Conservation (phyloP, 2,113 vertebrate species). For the Proterorhinus semilunaris region DNA sequence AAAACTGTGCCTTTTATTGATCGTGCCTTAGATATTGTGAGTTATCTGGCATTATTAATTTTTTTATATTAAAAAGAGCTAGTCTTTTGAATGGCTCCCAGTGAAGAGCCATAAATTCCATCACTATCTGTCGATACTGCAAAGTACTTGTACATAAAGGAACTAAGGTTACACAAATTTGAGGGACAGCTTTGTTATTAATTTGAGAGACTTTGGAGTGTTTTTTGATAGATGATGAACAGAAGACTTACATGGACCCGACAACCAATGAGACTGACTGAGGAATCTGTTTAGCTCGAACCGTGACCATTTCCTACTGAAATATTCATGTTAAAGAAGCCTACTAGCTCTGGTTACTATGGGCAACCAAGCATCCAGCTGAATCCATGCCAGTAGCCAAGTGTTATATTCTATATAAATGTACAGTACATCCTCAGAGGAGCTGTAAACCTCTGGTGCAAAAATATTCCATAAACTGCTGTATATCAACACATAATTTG, state of each 20-base stretch:
- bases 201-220: too few species aligned
- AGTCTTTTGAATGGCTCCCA: too few species aligned
- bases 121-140: background rate
- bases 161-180: too few species aligned
- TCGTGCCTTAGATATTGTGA: too few species aligned
- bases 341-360: slow-evolving; percentile 3
- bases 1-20: too few species aligned
- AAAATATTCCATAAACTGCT: background rate
- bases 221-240: background rate
- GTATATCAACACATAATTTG: background rate
- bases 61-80: too few species aligned
- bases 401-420: slow-evolving; percentile 7
- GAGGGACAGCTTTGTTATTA: too few species aligned
- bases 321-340: background rate
- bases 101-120: too few species aligned
- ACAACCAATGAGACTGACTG: background rate
- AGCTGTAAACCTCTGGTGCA: slow-evolving; percentile 5
- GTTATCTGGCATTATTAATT: too few species aligned
- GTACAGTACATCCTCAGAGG: background rate
- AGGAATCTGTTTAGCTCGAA: background rate
- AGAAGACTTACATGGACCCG: background rate
- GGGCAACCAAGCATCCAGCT: slow-evolving; percentile 7
- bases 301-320: background rate
- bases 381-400: slow-evolving; percentile 5
- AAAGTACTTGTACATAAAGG: background rate